Conservation (phyloP, 2,888 invertebrate genomes). For the Aspidiotus rigidus region DNA sequence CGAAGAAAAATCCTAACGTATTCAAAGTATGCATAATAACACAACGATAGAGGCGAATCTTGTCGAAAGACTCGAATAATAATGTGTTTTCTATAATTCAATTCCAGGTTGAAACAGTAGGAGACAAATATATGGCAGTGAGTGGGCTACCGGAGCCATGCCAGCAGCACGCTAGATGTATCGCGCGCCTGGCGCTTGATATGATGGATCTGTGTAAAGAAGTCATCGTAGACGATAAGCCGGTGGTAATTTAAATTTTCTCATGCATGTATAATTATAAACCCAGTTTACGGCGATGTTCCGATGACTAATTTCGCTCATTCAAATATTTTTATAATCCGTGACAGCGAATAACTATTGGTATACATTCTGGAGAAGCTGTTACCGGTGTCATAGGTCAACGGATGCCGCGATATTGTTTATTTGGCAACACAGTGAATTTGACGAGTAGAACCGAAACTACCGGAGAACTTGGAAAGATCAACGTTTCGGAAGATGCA, state of each 20-base stretch:
- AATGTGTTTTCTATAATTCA: background rate
- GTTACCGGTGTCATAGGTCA: conserved; percentile 92
- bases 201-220: conserved; percentile 90
- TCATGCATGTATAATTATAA: background rate
- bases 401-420: conserved; percentile 84
- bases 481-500: conserved; percentile 82
- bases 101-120: conserved; percentile 88
- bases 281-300: no score
- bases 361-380: conserved; percentile 87
- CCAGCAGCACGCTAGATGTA: conserved; percentile 79
- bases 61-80: no score
- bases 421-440: conserved; percentile 91
- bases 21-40: conserved; percentile 62
- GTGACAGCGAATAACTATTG: conserved; percentile 78
- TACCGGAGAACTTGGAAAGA: conserved; percentile 76
- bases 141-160: conserved; percentile 89
- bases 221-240: conserved; percentile 75
- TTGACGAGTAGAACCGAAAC: conserved; percentile 87
- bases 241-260: conserved; percentile 59
- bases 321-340: conserved; percentile 3
- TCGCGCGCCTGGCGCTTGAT: conserved; percentile 79
- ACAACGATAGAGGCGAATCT: no score
- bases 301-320: no score
- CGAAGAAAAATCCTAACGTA: conserved; percentile 82
- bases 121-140: conserved; percentile 97